Percentiles rank a stretch among this genome's conserved stretches.
Conservation (phyloP, 2,797 vertebrate genomes). For the Lacerta agilis region DNA sequence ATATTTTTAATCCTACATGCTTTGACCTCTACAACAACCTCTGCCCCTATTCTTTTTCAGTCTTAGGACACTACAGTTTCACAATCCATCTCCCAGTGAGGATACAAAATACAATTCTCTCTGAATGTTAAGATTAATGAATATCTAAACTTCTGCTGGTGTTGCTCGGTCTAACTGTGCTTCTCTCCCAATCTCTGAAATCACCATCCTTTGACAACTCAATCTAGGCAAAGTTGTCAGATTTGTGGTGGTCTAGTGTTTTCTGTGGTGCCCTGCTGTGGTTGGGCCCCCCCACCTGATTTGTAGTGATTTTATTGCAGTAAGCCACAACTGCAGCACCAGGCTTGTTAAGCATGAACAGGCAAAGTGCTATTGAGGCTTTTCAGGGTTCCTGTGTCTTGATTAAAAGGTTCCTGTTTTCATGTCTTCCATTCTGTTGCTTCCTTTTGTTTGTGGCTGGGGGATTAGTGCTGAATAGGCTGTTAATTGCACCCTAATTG, state of each 20-base stretch:
- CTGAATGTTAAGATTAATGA: conserved; percentile 39
- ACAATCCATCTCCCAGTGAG: conserved; percentile 41
- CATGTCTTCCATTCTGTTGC: neutral
- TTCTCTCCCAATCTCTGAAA: conserved; percentile 4
- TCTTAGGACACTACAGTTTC: conserved; percentile 48
- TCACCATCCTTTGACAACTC: neutral
- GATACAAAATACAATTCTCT: conserved; percentile 53
- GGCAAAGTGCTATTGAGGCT: neutral
- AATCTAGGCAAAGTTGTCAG: neutral
- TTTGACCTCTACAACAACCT: conserved; percentile 20
- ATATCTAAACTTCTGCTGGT: conserved; percentile 59
- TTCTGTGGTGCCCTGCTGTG: neutral
- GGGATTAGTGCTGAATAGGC: neutral
- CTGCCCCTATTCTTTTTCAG: conserved; percentile 20
- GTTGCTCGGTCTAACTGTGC: conserved; percentile 16
- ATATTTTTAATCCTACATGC: neutral
- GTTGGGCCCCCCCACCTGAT: neutral
- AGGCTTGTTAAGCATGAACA: neutral
- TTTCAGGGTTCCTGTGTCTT: neutral
- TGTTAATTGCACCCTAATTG: neutral
- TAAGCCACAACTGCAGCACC: neutral
- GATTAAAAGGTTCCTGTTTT: neutral
- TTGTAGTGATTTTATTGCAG: neutral
- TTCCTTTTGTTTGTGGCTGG: neutral
- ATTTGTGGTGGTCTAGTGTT: neutral